A percentile compares a stretch with the other conserved stretches of the same genome.
Evolutionary conservation across 2,113 vertebrate genomes (phyloP).

Genomic region (Pygoscelis antarcticus): DNA sequence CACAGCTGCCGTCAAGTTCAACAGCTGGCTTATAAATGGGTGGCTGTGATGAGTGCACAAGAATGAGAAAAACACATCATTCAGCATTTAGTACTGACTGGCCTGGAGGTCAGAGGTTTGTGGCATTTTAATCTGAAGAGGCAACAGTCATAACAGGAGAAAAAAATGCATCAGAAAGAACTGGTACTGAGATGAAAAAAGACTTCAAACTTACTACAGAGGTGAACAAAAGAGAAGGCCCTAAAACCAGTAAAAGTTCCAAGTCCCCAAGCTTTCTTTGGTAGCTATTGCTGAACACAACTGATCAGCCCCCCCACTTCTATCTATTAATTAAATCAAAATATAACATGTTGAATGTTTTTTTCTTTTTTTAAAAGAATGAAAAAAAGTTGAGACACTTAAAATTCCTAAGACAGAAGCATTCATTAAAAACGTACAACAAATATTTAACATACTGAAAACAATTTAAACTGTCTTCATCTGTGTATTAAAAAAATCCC

Average conservation of each 20-base stretch:
- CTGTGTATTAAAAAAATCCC: not conserved
- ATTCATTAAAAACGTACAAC: not conserved
- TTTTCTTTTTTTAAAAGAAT: not conserved
- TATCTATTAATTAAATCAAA: not conserved
- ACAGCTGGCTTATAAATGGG: constrained; percentile 76
- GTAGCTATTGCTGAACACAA: not conserved
- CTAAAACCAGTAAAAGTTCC: not conserved
- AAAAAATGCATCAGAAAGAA: not conserved
- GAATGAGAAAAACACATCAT: constrained; percentile 58
- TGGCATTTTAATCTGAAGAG: constrained; percentile 35
- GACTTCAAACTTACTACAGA: not conserved
- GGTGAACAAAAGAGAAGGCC: not conserved
- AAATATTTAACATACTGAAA: not conserved
- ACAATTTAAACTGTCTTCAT: not conserved
- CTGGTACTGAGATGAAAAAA: not conserved
- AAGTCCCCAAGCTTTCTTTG: not conserved
- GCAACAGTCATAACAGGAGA: not conserved
- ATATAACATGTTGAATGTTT: not conserved
- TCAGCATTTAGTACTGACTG: constrained; percentile 40
- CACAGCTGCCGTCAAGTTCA: constrained; percentile 69
- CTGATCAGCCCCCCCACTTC: not conserved
- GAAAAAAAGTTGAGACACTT: not conserved
- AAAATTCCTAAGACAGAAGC: not conserved
- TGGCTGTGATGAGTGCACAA: constrained; percentile 39
- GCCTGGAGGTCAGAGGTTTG: constrained; percentile 17